Conservation (phyloP, 2,888 invertebrate genomes). For the Coleophora flavipennella region DNA sequence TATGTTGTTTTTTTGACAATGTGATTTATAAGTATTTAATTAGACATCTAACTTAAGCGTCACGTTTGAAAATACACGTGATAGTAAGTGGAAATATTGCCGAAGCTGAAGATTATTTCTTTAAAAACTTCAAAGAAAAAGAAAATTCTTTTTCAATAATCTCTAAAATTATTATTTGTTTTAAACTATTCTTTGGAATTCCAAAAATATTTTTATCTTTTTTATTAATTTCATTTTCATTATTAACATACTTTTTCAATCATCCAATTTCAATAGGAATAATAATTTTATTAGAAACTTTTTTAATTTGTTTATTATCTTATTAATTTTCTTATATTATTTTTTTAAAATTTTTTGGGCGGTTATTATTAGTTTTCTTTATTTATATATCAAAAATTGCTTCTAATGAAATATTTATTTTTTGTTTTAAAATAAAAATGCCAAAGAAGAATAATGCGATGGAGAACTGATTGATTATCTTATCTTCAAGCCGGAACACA, state of each 20-base stretch:
- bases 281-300: constrained; percentile 66
- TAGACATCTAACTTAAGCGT: too few species aligned
- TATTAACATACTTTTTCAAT: constrained; percentile 39
- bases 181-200: constrained; percentile 75
- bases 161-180: constrained; percentile 80
- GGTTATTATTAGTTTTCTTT: constrained; percentile 76
- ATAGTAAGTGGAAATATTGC: too few species aligned
- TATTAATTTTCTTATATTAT: constrained; percentile 76
- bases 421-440: constrained; percentile 31
- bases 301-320: constrained; percentile 54
- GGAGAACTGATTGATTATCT: too few species aligned
- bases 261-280: constrained; percentile 71
- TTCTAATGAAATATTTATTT: constrained; percentile 73
- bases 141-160: constrained; percentile 72
- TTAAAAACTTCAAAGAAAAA: constrained; percentile 76
- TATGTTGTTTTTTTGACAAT: too few species aligned
- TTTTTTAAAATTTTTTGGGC: constrained; percentile 76
- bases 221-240: constrained; percentile 41
- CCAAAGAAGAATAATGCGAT: too few species aligned
- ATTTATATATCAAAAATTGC: constrained; percentile 76
- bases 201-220: constrained; percentile 44
- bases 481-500: too few species aligned
- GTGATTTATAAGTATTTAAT: too few species aligned
- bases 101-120: constrained; percentile 60
- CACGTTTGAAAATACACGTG: too few species aligned